These are phyloP conservation scores for Craseonycteris thonglongyai DNA, from an alignment of 2,113 vertebrate genomes.

Conservation along the genomic window DNA sequence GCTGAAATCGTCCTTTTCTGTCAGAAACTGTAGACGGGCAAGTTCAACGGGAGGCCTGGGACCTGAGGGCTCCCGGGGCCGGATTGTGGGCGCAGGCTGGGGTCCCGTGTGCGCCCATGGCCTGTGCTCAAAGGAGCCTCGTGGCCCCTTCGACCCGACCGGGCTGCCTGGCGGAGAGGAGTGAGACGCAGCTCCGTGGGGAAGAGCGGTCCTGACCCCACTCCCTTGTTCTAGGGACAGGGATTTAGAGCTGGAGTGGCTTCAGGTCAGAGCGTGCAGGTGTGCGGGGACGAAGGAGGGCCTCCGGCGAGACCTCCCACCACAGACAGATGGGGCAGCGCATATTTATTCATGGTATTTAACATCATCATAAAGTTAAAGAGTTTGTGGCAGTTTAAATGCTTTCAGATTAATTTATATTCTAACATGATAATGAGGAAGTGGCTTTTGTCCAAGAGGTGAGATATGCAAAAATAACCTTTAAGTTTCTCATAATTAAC, in stretches of 20 bases:
- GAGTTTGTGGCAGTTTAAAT: slow-evolving; percentile 70
- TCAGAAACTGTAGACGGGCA: slow-evolving; percentile 9
- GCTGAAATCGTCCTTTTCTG: slow-evolving; percentile 34
- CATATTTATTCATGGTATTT: slow-evolving; percentile 32
- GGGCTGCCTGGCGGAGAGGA: not conserved
- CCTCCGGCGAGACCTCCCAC: accelerated
- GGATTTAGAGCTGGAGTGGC: not conserved
- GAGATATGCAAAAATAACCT: slow-evolving; percentile 83
- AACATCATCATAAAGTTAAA: slow-evolving; percentile 48
- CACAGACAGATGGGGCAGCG: not conserved
- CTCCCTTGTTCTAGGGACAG: not conserved
- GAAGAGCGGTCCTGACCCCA: accelerated
- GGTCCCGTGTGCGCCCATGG: not conserved
- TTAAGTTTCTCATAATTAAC: slow-evolving; percentile 82
- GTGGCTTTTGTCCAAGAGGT: slow-evolving; percentile 81
- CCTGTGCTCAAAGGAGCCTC: accelerated
- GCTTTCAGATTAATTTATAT: slow-evolving; percentile 75
- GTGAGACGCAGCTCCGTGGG: accelerated
- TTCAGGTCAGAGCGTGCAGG: not conserved
- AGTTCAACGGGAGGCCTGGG: not conserved
- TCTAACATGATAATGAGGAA: slow-evolving; percentile 68
- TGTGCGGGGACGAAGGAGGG: not conserved
- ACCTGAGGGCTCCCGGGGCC: not conserved
- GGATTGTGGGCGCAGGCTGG: not conserved
- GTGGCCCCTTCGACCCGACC: accelerated